Percentiles rank a stretch among this genome's conserved stretches.
These are phyloP conservation scores for Podotricha telesiphe DNA, from an alignment of 2,888 invertebrate genomes.

Conservation along the genomic window DNA sequence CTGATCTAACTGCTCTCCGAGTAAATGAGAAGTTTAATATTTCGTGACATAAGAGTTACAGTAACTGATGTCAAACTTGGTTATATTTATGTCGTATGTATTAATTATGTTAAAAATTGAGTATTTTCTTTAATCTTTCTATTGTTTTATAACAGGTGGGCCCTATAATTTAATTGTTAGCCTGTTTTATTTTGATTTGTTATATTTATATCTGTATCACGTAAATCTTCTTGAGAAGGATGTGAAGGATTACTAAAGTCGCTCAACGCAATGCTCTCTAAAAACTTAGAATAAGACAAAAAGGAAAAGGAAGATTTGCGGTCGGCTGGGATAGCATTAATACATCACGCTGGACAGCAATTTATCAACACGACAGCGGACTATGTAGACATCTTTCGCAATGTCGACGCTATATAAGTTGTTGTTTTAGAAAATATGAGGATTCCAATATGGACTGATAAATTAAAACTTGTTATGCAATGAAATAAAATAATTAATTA, in stretches of 20 bases:
- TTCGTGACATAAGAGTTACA: background rate
- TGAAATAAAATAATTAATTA: too few species aligned
- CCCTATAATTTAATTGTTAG: background rate
- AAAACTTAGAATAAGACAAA: conserved; percentile 35
- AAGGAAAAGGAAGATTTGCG: conserved; percentile 29
- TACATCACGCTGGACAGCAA: conserved; percentile 36
- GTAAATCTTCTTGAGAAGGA: conserved; percentile 29
- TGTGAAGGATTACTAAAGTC: conserved; percentile 38
- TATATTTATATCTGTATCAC: conserved; percentile 24
- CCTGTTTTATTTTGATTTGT: background rate
- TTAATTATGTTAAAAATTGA: too few species aligned
- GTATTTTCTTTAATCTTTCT: too few species aligned
- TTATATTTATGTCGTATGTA: too few species aligned
- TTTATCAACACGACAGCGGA: conserved; percentile 40
- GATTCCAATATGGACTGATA: background rate
- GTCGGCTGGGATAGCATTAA: conserved; percentile 34
- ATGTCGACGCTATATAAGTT: conserved; percentile 13
- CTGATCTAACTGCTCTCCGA: background rate
- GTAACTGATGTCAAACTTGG: too few species aligned
- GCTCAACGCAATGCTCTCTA: conserved; percentile 28
- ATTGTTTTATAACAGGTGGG: background rate
- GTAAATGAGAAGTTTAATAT: conserved; percentile 11
- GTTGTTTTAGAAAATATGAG: background rate
- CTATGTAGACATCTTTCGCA: conserved; percentile 28
- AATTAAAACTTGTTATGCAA: background rate